These are phyloP conservation scores for Rhynchonycteris naso DNA, from an alignment of 2,797 vertebrate species.

Conservation along the genomic window DNA sequence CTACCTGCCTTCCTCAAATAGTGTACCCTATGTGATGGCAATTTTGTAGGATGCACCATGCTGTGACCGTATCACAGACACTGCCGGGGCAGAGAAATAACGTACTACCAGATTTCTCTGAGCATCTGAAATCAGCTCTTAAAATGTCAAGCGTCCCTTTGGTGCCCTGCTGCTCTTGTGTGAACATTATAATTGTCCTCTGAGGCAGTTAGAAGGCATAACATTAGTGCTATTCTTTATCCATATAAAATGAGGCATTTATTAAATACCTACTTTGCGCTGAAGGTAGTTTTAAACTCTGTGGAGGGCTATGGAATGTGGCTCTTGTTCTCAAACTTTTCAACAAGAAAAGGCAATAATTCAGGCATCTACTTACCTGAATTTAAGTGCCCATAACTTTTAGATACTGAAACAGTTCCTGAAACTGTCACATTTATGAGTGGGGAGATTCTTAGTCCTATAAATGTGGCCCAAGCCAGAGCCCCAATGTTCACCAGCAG, in stretches of 20 bases:
- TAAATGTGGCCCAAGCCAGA: background rate
- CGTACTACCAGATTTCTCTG: conserved; percentile 41
- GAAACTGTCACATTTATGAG: background rate
- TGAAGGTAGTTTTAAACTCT: background rate
- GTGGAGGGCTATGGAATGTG: background rate
- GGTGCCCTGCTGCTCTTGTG: background rate
- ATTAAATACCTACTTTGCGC: conserved; percentile 17
- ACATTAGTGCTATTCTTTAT: background rate
- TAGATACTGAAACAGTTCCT: background rate
- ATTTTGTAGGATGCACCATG: conserved; percentile 40
- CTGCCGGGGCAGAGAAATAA: conserved; percentile 49
- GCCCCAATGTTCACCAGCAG: background rate
- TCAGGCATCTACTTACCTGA: background rate
- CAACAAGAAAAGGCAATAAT: background rate
- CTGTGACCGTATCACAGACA: conserved; percentile 46
- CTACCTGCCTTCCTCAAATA: background rate
- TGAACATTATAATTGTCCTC: conserved; percentile 62
- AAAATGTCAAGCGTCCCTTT: conserved; percentile 64
- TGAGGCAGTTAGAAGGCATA: background rate
- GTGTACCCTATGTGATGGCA: background rate
- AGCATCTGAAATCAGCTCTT: conserved; percentile 68
- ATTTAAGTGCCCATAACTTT: background rate
- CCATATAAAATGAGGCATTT: background rate
- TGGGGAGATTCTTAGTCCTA: background rate
- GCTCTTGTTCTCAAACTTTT: background rate